A percentile compares a stretch with the other conserved stretches of the same genome.
Evolutionary conservation across 2,888 invertebrate genomes (phyloP).

Genomic region (Megaustenia siamemsis): DNA sequence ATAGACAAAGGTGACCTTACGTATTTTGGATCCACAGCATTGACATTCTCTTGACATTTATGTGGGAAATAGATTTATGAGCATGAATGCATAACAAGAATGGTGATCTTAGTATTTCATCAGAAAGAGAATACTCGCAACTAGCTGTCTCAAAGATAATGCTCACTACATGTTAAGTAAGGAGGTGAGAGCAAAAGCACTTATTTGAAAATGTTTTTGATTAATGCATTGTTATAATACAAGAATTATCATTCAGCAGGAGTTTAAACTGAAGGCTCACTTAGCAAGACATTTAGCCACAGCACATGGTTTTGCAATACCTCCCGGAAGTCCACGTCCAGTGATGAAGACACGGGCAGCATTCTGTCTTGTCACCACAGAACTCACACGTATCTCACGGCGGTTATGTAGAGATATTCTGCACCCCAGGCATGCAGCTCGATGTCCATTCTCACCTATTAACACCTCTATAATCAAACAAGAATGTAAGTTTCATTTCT

Average conservation of each 20-base stretch:
- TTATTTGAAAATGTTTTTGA: too few relatives aligned
- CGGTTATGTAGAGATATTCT: constrained; percentile 90
- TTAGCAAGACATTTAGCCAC: constrained; percentile 95
- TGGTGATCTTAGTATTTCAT: too few relatives aligned
- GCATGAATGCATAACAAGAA: too few relatives aligned
- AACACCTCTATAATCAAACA: constrained; percentile 87
- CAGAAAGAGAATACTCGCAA: too few relatives aligned
- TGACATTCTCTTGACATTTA: too few relatives aligned
- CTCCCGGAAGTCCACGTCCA: constrained; percentile 90
- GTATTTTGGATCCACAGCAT: too few relatives aligned
- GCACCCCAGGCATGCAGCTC: constrained; percentile 90
- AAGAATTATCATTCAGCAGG: constrained; percentile 81
- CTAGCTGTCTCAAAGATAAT: too few relatives aligned
- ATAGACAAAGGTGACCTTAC: too few relatives aligned
- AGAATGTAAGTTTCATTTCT: constrained; percentile 86
- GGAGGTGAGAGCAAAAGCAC: too few relatives aligned
- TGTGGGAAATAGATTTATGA: too few relatives aligned
- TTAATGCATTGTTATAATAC: too few relatives aligned
- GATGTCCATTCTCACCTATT: constrained; percentile 88
- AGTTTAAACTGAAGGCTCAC: constrained; percentile 96
- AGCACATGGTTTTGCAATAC: constrained; percentile 89
- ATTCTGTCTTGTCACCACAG: constrained; percentile 94
- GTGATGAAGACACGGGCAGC: constrained; percentile 98
- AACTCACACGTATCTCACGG: constrained; percentile 92
- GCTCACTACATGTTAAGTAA: too few relatives aligned